Conservation (phyloP, 2,797 vertebrate genomes). For the Phrynocephalus forsythii region DNA sequence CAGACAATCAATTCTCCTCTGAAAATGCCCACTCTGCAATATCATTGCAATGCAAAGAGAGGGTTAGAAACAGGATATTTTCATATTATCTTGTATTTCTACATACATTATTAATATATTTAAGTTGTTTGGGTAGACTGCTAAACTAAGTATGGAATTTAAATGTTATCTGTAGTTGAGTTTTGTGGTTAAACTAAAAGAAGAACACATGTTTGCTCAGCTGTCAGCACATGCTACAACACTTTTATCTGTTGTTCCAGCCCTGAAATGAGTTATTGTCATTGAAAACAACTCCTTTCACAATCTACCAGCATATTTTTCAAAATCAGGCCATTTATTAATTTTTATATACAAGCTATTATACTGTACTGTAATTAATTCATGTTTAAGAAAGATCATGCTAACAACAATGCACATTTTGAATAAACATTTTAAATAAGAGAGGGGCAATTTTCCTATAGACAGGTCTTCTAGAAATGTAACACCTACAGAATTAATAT, state of each 20-base stretch:
- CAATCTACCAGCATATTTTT: constrained; percentile 40
- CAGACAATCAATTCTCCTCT: neutral
- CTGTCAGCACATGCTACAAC: constrained; percentile 2
- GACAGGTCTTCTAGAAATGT: constrained; percentile 38
- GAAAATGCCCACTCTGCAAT: neutral
- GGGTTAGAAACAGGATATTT: neutral
- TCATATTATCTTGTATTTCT: neutral
- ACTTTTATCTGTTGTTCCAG: constrained; percentile 25
- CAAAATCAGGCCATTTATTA: constrained; percentile 47
- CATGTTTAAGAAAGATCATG: constrained; percentile 35
- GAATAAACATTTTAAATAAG: constrained; percentile 38
- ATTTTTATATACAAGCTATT: constrained; percentile 12
- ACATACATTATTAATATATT: constrained; percentile 56
- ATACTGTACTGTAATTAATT: constrained; percentile 30
- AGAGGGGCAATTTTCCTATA: neutral
- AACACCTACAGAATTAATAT: constrained; percentile 1
- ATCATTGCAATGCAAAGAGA: neutral
- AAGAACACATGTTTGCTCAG: neutral
- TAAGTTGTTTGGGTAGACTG: constrained; percentile 51
- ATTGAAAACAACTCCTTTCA: constrained; percentile 29
- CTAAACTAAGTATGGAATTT: constrained; percentile 57
- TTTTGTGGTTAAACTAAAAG: constrained; percentile 28
- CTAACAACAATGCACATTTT: constrained; percentile 41
- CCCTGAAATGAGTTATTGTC: constrained; percentile 27
- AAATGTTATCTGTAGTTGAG: constrained; percentile 45